Conservation (phyloP, 2,888 invertebrate species). For the Axea sp. region DNA sequence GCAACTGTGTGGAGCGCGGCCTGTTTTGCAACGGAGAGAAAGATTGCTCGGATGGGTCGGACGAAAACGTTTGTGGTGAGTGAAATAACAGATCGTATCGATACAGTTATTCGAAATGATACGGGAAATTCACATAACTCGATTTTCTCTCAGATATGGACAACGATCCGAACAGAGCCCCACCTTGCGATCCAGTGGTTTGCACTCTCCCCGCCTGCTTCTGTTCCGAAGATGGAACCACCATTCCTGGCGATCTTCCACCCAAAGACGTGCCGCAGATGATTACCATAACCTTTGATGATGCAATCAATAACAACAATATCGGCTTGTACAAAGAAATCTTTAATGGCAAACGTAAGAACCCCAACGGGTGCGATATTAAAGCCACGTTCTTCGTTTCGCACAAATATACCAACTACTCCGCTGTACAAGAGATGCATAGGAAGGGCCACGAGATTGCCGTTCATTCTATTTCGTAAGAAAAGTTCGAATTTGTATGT, state of each 20-base stretch:
- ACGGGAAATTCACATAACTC: slow-evolving; percentile 14
- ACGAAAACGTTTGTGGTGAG: slow-evolving; percentile 95
- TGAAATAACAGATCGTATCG: slow-evolving; percentile 63
- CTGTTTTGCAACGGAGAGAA: slow-evolving; percentile 96
- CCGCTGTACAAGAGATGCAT: slow-evolving; percentile 94
- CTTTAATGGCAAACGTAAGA: slow-evolving; percentile 92
- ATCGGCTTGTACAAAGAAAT: slow-evolving; percentile 96
- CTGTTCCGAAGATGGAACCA: slow-evolving; percentile 95
- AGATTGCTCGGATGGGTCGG: slow-evolving; percentile 92
- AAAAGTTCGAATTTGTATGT: slow-evolving; percentile 63
- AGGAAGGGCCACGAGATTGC: slow-evolving; percentile 96
- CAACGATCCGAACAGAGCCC: slow-evolving; percentile 95
- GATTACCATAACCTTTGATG: slow-evolving; percentile 96
- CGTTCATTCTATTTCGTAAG: slow-evolving; percentile 95
- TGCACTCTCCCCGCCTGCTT: slow-evolving; percentile 95
- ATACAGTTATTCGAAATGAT: slow-evolving; percentile 15
- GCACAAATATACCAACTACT: slow-evolving; percentile 96
- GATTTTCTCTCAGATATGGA: slow-evolving; percentile 86
- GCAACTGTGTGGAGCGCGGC: slow-evolving; percentile 91
- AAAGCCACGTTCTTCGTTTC: slow-evolving; percentile 95
- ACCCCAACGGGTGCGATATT: slow-evolving; percentile 96
- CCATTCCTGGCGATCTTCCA: slow-evolving; percentile 91
- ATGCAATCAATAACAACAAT: slow-evolving; percentile 97
- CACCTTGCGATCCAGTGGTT: slow-evolving; percentile 91
- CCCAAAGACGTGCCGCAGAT: slow-evolving; percentile 94